Base-by-base conservation (phyloP, 2,113 vertebrate genomes). In the Corydoras maculifer region DNA sequence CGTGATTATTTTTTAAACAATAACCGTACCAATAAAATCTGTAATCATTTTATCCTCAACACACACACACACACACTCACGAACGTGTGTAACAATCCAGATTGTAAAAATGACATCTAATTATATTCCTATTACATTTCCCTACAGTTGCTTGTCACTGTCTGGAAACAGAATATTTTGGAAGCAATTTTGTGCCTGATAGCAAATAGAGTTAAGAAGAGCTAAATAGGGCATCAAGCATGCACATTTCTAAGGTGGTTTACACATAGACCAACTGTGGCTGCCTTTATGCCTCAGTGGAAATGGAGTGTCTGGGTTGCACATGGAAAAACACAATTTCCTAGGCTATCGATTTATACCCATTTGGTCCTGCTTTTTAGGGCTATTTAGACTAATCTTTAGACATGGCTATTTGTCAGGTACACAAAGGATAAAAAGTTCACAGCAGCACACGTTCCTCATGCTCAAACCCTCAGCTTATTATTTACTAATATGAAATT, bases 401-500 rank as follows among this genome's bases (percentile, higher is more conserved):
- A 15, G 25, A 32, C 13, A 30, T 50, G 61, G 32, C 48, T 53
- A 58, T 58, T 43, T 55, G 5, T 29, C 32, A 14, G 55, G 10
- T 59, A 51, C n/a, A 15, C 59, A 31, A 59, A 55, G 43, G 9
- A 55, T 11, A 14, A 48, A 30, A 71, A 48, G 51, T 67, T 51
- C 30, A 32, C 13, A 6, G 5, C 3, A 12, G 51, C 11, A 31
- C 9, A 58, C 50, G 5, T 15, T 35, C 48, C 58, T 63, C 49
- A 60, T 65, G 30, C 30, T 9, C 62, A 61, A 71, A 75, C 70
- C 68, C 54, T 5, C n/a, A 59, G 35, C n/a, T 50, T 11, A 62
- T 69, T 30, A 73, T 57, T 58, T 54, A 58, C 61, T 55, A 29
- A 51, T 6, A 14, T 53, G 71, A 67, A 68, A 58, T 76, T 79